Conservation (phyloP, 2,888 invertebrate species). For the Pristionchus arcanus region DNA sequence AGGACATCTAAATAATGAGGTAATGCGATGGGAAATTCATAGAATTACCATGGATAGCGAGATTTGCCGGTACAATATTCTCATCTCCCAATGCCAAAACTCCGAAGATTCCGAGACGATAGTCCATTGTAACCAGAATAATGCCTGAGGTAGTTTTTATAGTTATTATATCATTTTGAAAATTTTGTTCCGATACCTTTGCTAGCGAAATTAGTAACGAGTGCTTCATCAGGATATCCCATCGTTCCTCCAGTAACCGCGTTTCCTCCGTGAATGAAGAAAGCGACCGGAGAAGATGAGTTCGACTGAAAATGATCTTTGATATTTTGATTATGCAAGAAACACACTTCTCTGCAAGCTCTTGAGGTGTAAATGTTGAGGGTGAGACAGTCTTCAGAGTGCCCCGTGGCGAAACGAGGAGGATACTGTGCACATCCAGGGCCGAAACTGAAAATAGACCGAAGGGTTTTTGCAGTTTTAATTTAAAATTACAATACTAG, state of each 20-base stretch:
- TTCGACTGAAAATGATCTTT: background rate
- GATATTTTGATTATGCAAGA: background rate
- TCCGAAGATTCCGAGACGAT: slow-evolving; percentile 34
- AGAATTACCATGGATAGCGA: slow-evolving; percentile 36
- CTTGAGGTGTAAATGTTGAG: slow-evolving; percentile 34
- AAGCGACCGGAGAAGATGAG: slow-evolving; percentile 7
- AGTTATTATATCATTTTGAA: too few relatives aligned
- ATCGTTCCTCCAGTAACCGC: background rate
- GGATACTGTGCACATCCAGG: background rate
- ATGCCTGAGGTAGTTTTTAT: background rate
- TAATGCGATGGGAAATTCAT: too few relatives aligned
- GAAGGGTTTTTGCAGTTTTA: background rate
- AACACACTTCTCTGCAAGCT: background rate
- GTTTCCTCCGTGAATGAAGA: slow-evolving; percentile 29
- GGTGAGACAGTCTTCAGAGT: slow-evolving; percentile 38
- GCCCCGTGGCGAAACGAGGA: background rate
- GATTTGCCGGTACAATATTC: slow-evolving; percentile 40
- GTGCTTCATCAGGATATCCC: slow-evolving; percentile 12
- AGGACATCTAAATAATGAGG: background rate
- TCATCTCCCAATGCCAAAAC: slow-evolving; percentile 39
- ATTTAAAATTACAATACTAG: too few relatives aligned
- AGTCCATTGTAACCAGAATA: background rate
- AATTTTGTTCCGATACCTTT: background rate
- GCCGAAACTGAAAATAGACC: slow-evolving; percentile 53
- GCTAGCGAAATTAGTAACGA: background rate